phyloP scores from a whole-genome alignment of 2,113 vertebrate genomes.

The Psephotus haematonotus region DNA sequence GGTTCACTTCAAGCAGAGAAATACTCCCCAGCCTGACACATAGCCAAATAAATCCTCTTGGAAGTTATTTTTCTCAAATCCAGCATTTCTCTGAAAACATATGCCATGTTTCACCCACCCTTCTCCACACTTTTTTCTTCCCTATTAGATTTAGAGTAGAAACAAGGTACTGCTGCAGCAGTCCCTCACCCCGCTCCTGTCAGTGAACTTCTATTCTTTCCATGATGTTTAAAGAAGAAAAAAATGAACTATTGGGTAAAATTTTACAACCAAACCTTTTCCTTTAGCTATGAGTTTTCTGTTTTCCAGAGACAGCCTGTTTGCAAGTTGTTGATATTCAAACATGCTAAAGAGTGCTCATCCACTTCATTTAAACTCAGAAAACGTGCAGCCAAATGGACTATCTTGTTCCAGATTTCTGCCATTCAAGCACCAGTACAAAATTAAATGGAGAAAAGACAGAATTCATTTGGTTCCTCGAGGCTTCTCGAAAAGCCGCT shows the following conservation, averaged over 20 bases:
- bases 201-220: neutral
- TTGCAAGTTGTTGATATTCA: neutral
- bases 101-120: neutral
- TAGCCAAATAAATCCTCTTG: neutral
- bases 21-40: neutral
- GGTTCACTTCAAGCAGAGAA: neutral
- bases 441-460: neutral
- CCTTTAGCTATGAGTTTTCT: neutral
- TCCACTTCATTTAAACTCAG: constrained; percentile 13
- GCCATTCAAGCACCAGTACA: neutral
- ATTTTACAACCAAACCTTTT: constrained; percentile 5
- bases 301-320: neutral
- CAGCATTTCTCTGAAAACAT: neutral
- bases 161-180: neutral
- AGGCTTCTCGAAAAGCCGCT: neutral
- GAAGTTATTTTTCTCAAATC: neutral
- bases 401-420: constrained; percentile 21
- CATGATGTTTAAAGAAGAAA: neutral
- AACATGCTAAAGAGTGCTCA: neutral
- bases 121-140: neutral
- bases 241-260: neutral
- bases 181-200: neutral
- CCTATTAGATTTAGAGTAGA: neutral
- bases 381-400: neutral
- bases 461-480: neutral